Evolutionary conservation across 2,113 vertebrate species (phyloP), one percentile per base, ranked within the genome.

Genomic region (Syrmaticus mikado): DNA sequence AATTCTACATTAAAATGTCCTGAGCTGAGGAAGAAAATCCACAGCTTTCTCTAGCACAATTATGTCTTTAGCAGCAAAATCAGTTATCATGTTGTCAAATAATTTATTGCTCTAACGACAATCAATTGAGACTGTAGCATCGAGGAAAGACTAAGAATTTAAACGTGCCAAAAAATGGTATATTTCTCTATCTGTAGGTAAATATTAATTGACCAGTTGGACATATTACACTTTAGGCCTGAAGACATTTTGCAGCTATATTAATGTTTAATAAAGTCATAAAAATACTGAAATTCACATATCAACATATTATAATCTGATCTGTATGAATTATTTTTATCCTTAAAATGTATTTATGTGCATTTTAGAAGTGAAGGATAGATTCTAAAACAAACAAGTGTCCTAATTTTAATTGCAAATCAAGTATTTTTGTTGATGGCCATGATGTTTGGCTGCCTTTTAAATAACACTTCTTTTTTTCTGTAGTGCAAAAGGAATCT

Each of bases 271-370:
- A 61, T 58, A 85, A 72, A 75, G 74, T n/a, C 11, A 61, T 46
- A 48, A 57, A 82, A 83, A 62, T 46, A 36, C 13, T 61, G 20
- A 87, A 68, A 66, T 11, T 46, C 48, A 40, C 14, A 25, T 6
- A 8, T 82, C 20, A 74, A 68, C 8, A 46, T 13, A 48, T 2
- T 48, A 32, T 28, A 43, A 55, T 75, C 12, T 82, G 12, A 17
- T 75, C 22, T 16, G 15, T 30, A 58, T 0, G 0, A 9, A 28
- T 36, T 74, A 15, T 1, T 22, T 41, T 34, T 41, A 43, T 71
- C 60, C 27, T 76, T 57, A 77, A 88, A 81, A 80, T 53, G 41
- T 13, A 80, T 53, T 70, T 68, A 76, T 1, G 5, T 58, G 16
- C 13, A 40, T 58, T 77, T 74, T 27, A 81, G 30, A 88, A 84